phyloP scores from a whole-genome alignment of 2,888 invertebrate genomes.

The Limnephilus lunatus region DNA sequence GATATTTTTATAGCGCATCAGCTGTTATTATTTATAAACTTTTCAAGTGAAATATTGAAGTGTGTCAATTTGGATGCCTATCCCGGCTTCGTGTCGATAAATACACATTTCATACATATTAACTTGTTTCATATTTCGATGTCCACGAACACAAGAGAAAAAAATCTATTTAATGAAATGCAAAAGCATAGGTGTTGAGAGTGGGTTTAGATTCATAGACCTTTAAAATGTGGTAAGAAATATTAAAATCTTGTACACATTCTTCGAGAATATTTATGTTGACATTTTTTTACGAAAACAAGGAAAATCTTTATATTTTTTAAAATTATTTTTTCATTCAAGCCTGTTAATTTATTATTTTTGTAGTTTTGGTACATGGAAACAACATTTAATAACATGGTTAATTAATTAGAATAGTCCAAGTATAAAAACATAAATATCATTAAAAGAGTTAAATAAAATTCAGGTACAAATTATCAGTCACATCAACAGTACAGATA shows the following conservation, averaged over 20 bases:
- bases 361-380: too few species aligned
- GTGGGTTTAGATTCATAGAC: not conserved
- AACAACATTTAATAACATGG: too few species aligned
- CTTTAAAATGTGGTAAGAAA: not conserved
- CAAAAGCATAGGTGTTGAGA: not conserved
- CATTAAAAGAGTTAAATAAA: too few species aligned
- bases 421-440: too few species aligned
- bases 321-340: too few species aligned
- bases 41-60: constrained; percentile 36
- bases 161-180: not conserved
- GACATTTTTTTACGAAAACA: not conserved
- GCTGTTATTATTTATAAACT: constrained; percentile 35
- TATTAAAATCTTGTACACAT: not conserved
- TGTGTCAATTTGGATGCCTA: constrained; percentile 26
- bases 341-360: too few species aligned
- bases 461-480: too few species aligned
- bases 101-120: not conserved
- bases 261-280: not conserved
- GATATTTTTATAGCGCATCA: constrained; percentile 38
- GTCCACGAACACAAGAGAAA: not conserved
- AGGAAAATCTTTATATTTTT: not conserved
- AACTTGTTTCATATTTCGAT: not conserved
- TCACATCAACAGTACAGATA: too few species aligned
- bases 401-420: too few species aligned
- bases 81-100: not conserved